Base-by-base conservation (phyloP, 2,113 vertebrate genomes). In the Pygoscelis antarcticus region DNA sequence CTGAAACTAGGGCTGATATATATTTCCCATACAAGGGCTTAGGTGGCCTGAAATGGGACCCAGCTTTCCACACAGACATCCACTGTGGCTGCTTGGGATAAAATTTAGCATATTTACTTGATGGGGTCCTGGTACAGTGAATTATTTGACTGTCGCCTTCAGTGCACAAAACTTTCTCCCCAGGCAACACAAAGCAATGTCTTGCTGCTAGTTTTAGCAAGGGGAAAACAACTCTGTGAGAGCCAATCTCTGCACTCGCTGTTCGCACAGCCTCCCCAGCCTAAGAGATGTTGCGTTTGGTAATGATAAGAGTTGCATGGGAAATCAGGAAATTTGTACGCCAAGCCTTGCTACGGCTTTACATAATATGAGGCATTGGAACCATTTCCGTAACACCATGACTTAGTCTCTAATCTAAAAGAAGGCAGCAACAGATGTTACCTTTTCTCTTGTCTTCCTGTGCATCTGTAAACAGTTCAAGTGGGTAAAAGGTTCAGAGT, bases 311-410 rank as follows among this genome's bases (percentile, higher is more conserved):
- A 16, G 5, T 4, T 60, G 19, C 23, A 79, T 20, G 27, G 21
- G 46, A 88, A 44, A 12, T 54, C 66, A 40, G 61, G 13, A 83
- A 62, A 71, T 54, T 9, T 5, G 1, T 5, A 3, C 27, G 54
- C 23, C 0, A 1, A 78, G 44, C 26, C 10, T 42, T 44, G 65
- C 10, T 34, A 8, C 0, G 1, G 27, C 65, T 69, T 75, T 51
- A 47, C 32, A 21, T 15, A 23, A 22, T 6, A 7, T 3, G 47
- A 90, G 32, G 13, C 32, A 10, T 7, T 32, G 32, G 42, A 93
- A 18, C 14, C 11, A 15, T 75, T 80, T 76, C 71, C 57, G 14
- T 34, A 46, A 44, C 10, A 16, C 16, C 10, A 7, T 5, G 57
- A 32, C 7, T 32, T 62, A 36, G 21, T n/a, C 21, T n/a, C 36